Conservation (phyloP, 2,888 invertebrate genomes). For the Acanthosepion pharaonis region DNA sequence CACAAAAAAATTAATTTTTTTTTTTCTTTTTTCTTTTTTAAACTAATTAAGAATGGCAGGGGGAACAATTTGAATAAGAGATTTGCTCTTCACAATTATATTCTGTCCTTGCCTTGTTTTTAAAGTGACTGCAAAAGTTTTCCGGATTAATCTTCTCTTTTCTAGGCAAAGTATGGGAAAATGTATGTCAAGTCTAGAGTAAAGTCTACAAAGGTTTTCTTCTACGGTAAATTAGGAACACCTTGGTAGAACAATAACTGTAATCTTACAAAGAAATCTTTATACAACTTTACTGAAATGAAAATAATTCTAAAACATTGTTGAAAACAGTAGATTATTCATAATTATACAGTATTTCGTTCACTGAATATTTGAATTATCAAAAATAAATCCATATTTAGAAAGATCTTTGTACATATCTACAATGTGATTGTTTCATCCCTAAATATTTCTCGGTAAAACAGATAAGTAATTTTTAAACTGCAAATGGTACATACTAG, state of each 20-base stretch:
- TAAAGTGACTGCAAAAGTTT: not conserved
- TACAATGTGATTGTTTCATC: conserved; percentile 36
- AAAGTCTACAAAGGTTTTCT: not conserved
- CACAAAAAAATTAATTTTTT: not conserved
- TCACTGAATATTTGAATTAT: conserved; percentile 41
- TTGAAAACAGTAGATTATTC: not conserved
- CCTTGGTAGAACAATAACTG: conserved; percentile 37
- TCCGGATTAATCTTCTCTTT: conserved; percentile 15
- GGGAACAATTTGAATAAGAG: not conserved
- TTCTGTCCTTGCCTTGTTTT: conserved; percentile 33
- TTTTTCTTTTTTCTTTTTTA: not conserved
- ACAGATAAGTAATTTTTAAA: not conserved
- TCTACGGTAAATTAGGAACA: not conserved
- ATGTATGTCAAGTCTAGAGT: not conserved
- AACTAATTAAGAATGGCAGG: not conserved
- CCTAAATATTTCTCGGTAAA: conserved; percentile 35
- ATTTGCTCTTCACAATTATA: not conserved
- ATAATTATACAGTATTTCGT: conserved; percentile 40
- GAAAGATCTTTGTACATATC: conserved; percentile 44
- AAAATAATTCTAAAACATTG: conserved; percentile 37
- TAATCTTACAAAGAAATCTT: conserved; percentile 7
- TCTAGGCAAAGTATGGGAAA: not conserved
- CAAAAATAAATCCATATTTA: conserved; percentile 44
- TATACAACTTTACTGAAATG: not conserved
- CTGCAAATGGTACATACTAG: conserved; percentile 36